Evolutionary conservation across 2,888 invertebrate genomes (phyloP), one percentile per base, ranked within the genome.

Genomic region (Linnaemya tessellans): DNA sequence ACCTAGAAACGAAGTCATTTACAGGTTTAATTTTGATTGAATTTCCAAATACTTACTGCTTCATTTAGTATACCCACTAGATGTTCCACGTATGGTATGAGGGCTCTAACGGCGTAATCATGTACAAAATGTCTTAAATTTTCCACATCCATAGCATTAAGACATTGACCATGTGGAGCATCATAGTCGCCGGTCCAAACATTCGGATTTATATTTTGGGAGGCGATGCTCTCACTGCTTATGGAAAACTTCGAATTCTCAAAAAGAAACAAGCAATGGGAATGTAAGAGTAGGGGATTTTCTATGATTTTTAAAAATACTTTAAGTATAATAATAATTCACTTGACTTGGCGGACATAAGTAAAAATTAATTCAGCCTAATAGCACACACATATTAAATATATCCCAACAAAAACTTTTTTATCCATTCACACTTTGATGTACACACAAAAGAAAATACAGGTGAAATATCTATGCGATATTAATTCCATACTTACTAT

Each of bases 21-120:
- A 13, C 13, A 35, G 8, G 8, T 25, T 22, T 30, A 11, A 38
- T 18, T 56, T 58, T 35, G 2, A 67, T 62, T 20, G 15, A 3
- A 0, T 0, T 20, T 56, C 95, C 73, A 96, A 75, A 93, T 35
- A 91, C 93, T 92, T 91, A 96, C 95, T 88, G 95, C 94, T 91
- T 98, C 98, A 90, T 95, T 96, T 54, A 98, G 92, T 81, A 95
- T 94, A 75, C 94, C 94, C 89, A 99, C 96, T 92, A 97, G 96
- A 90, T 96, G 96, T 92, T 99, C 99, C 51, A 98, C 95, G 92
- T 98, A 97, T 0, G 99, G 99, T 85, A 99, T 93, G 81, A 99
- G 93, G 25, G 97, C 97, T 89, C 96, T 95, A 15, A 96, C 94
- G 82, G 96, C 95, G 93, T 98, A 98, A 90, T 98, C 98, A 89